phyloP scores from a whole-genome alignment of 2,888 invertebrate genomes.

The Didymodactylos carnosus region DNA sequence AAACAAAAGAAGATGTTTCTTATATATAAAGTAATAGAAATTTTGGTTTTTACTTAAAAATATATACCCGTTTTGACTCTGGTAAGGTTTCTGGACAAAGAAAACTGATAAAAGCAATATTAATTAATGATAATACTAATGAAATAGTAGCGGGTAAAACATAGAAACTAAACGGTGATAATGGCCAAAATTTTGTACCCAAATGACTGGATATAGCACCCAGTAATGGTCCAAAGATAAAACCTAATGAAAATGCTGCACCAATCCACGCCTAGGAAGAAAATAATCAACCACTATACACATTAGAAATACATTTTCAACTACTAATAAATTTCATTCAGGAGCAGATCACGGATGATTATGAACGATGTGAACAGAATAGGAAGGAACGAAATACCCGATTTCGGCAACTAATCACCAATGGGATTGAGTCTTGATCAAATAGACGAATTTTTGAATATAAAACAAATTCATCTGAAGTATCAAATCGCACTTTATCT shows the following conservation, averaged over 20 bases:
- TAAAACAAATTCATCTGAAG: too few species aligned
- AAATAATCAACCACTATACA: too few species aligned
- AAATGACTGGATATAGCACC: slow-evolving; percentile 65
- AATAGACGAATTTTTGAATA: too few species aligned
- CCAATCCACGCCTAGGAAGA: slow-evolving; percentile 70
- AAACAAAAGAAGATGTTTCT: neutral
- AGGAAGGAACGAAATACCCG: too few species aligned
- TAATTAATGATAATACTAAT: slow-evolving; percentile 47
- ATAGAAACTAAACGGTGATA: neutral
- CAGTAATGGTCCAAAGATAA: slow-evolving; percentile 78
- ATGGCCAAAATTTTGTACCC: slow-evolving; percentile 20
- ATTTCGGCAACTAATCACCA: too few species aligned
- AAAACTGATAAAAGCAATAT: slow-evolving; percentile 52
- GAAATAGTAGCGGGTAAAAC: slow-evolving; percentile 20
- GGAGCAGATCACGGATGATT: too few species aligned
- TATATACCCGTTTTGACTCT: slow-evolving; percentile 40
- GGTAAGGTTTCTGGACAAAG: slow-evolving; percentile 66
- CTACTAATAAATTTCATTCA: too few species aligned
- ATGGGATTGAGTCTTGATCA: too few species aligned
- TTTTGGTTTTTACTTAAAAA: neutral
- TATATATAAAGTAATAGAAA: neutral
- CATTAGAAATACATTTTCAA: too few species aligned
- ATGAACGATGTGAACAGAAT: too few species aligned
- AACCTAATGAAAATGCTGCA: slow-evolving; percentile 88
- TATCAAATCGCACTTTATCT: too few species aligned